Percentiles rank a stretch among this genome's conserved stretches.
phyloP scores from a whole-genome alignment of 1,140 invertebrate species.

The Drosophila santomea region DNA sequence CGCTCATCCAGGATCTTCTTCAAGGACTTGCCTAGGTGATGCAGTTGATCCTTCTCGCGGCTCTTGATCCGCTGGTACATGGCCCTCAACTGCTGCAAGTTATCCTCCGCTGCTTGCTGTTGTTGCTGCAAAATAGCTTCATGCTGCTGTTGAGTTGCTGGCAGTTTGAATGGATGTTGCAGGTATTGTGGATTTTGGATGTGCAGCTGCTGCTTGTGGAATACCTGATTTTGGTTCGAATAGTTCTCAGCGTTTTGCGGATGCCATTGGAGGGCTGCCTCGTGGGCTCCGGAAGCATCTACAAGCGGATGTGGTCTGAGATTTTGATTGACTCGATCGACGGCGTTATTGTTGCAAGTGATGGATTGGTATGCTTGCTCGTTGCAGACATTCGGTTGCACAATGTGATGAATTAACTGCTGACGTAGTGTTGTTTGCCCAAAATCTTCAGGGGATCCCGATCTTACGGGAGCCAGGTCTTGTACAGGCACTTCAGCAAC shows the following conservation, averaged over 20 bases:
- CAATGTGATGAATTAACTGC: conserved; percentile 35
- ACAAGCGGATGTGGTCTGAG: conserved; percentile 4
- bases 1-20: conserved; percentile 39
- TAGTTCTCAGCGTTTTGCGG: background rate
- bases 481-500: background rate
- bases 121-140: conserved; percentile 32
- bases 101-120: conserved; percentile 5
- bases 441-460: background rate
- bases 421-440: conserved; percentile 7
- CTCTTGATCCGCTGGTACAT: conserved; percentile 39
- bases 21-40: conserved; percentile 20
- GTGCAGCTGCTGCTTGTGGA: conserved; percentile 4
- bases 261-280: conserved; percentile 18
- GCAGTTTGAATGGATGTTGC: background rate
- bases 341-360: conserved; percentile 22
- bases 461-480: background rate
- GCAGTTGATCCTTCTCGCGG: conserved; percentile 52
- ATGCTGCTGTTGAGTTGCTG: conserved; percentile 17
- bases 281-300: background rate
- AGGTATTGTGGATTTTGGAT: conserved; percentile 15
- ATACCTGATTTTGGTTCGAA: background rate
- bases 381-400: conserved; percentile 10
- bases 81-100: conserved; percentile 52
- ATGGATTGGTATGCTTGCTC: background rate
- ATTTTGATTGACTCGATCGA: conserved; percentile 24